A percentile compares a stretch with the other conserved stretches of the same genome.
phyloP scores from a whole-genome alignment of 2,113 vertebrate genomes.

The Actenoides lindsayi region DNA sequence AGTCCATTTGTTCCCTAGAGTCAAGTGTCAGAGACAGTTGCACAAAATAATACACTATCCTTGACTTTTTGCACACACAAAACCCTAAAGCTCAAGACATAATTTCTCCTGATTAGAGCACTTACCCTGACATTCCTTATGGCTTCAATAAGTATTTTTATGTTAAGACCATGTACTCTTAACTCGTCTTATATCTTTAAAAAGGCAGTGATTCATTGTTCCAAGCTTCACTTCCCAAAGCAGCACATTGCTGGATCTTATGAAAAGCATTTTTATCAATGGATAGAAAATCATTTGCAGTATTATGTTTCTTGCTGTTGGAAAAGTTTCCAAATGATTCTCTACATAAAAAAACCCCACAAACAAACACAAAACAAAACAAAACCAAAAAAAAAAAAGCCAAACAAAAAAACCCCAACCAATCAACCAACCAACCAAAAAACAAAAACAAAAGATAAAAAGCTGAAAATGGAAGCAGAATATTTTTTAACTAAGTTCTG shows the following conservation, averaged over 20 bases:
- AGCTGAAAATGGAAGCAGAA: constrained; percentile 4
- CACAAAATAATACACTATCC: not conserved
- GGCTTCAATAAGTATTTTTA: constrained; percentile 12
- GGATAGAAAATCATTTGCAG: not conserved
- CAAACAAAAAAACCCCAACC: too few species aligned
- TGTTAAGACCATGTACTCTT: constrained; percentile 19
- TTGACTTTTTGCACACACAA: not conserved
- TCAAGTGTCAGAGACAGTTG: not conserved
- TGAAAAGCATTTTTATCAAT: constrained; percentile 32
- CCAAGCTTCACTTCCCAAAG: not conserved
- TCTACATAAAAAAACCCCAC: not conserved
- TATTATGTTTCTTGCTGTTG: not conserved
- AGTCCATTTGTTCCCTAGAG: not conserved
- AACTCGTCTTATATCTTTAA: not conserved
- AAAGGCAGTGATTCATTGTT: constrained; percentile 24
- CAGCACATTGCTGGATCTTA: not conserved
- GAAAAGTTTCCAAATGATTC: not conserved
- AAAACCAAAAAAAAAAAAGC: too few species aligned
- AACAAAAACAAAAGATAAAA: too few species aligned
- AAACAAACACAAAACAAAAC: too few species aligned
- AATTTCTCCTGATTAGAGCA: not conserved
- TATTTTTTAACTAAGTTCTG: constrained; percentile 48
- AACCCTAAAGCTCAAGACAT: not conserved
- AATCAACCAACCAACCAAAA: too few species aligned
- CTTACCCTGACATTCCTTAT: not conserved